Evolutionary conservation across 2,797 vertebrate species (phyloP).

Genomic region (Xenops minutus): DNA sequence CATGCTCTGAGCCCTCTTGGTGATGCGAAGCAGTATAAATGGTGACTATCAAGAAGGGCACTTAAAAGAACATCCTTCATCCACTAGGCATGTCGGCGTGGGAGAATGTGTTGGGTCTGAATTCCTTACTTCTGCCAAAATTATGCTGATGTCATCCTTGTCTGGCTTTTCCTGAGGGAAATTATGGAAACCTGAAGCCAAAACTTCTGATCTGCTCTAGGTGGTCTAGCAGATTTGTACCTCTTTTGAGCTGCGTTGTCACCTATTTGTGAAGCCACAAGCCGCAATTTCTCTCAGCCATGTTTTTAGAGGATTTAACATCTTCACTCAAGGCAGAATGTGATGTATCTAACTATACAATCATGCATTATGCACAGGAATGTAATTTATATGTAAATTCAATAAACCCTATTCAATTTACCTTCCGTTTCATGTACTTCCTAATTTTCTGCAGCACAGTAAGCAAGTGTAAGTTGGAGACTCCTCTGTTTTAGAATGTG

Average conservation of each 20-base stretch:
- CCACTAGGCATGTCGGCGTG: not conserved
- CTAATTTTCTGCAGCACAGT: not conserved
- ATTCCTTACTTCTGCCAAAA: not conserved
- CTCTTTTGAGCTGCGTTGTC: not conserved
- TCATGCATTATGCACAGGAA: not conserved
- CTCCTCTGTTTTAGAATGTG: not conserved
- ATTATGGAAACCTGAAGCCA: not conserved
- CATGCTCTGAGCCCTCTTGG: not conserved
- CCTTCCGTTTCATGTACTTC: not conserved
- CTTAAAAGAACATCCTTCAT: not conserved
- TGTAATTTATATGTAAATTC: not conserved
- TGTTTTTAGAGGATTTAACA: not conserved
- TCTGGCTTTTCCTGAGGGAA: not conserved
- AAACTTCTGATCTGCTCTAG: not conserved
- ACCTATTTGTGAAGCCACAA: not conserved
- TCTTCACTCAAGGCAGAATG: not conserved
- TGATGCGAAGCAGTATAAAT: not conserved
- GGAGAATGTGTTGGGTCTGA: not conserved
- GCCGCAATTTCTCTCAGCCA: not conserved
- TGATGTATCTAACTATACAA: not conserved
- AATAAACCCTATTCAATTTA: slow-evolving; percentile 16
- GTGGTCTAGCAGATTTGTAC: not conserved
- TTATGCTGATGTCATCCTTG: not conserved
- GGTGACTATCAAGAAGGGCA: not conserved
- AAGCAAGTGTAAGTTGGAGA: not conserved